Base-by-base conservation (phyloP, 2,797 vertebrate genomes). In the Fistularia commersonii region DNA sequence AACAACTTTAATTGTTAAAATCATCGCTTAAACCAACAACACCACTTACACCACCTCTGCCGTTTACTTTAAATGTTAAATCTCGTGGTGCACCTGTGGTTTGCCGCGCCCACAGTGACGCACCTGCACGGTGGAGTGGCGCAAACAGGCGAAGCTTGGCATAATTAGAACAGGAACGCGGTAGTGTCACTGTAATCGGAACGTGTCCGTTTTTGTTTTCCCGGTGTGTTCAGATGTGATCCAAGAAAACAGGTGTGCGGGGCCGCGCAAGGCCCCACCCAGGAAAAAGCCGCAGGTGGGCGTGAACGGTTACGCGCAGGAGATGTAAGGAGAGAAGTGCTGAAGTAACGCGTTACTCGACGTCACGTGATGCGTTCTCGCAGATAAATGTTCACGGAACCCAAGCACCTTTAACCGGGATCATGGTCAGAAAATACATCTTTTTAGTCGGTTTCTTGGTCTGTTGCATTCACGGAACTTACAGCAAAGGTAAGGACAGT, bases 401-500 rank as follows among this genome's bases (percentile, higher is more conserved):
- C 11, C 1, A 8, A 32, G 6, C 3, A 13, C 0, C 31, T 8
- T 51, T 55, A 2, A 48, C 47, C 0, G 40, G 41, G 42, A 79
- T 32, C 32, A 77, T 85, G 79, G 7, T 35, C 14, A n/a, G 23
- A 23, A 76, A 59, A 48, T n/a, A 3, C 11, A 0, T 40, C 0
- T 1, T 72, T 0, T 10, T 61, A 11, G 45, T 32, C 8, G n/a
- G 48, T 35, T 34, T 82, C 3, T 43, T 69, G 3, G 36, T 63
- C 1, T 59, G 11, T 54, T 69, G 1, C 48, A 8, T 80, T 41
- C 45, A 35, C 46, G 51, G 34, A 47, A 45, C 41, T 50, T 48
- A 70, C 14, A 77, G 7, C 35, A 48, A 51, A 78, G 83, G 87
- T 88, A 51, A 84, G 83, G 8, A 1, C 2, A 1, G 36, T 8